Percentiles rank a stretch among this genome's conserved stretches.
Conservation (phyloP, 2,888 invertebrate genomes). For the Tuberolachnus salignus region DNA sequence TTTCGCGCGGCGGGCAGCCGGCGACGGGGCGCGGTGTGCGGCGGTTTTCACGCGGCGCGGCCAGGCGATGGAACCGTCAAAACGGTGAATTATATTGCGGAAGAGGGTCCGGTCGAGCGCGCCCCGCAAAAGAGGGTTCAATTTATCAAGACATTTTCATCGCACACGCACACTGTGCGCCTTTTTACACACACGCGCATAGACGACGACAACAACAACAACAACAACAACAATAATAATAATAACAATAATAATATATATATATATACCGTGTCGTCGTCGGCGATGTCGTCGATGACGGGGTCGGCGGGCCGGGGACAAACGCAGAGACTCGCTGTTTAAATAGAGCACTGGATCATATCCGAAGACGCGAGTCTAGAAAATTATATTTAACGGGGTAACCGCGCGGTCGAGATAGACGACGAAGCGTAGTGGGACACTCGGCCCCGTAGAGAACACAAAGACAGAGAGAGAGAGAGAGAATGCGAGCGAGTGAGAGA, state of each 20-base stretch:
- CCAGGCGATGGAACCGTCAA: constrained; percentile 47
- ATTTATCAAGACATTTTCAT: constrained; percentile 55
- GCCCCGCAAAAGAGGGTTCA: not conserved
- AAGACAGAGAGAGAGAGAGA: too few species aligned
- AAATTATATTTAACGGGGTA: constrained; percentile 9
- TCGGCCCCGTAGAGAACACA: too few species aligned
- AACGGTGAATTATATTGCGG: constrained; percentile 44
- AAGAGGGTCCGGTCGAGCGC: not conserved
- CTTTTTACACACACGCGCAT: too few species aligned
- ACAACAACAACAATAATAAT: too few species aligned
- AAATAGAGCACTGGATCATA: constrained; percentile 52
- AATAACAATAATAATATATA: too few species aligned
- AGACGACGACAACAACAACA: too few species aligned
- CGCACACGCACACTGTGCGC: not conserved
- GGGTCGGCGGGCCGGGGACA: not conserved
- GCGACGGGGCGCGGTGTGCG: not conserved
- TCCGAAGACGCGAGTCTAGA: constrained; percentile 14
- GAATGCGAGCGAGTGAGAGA: too few species aligned
- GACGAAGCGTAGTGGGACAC: too few species aligned
- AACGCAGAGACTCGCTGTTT: constrained; percentile 22
- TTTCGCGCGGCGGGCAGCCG: too few species aligned
- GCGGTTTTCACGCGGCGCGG: not conserved
- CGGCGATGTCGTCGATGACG: too few species aligned
- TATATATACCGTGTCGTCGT: too few species aligned
- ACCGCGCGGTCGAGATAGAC: constrained; percentile 15